Percentiles rank a stretch among this genome's conserved stretches.
Evolutionary conservation across 1,140 invertebrate species (phyloP).

Genomic region (Bombus breviceps): DNA sequence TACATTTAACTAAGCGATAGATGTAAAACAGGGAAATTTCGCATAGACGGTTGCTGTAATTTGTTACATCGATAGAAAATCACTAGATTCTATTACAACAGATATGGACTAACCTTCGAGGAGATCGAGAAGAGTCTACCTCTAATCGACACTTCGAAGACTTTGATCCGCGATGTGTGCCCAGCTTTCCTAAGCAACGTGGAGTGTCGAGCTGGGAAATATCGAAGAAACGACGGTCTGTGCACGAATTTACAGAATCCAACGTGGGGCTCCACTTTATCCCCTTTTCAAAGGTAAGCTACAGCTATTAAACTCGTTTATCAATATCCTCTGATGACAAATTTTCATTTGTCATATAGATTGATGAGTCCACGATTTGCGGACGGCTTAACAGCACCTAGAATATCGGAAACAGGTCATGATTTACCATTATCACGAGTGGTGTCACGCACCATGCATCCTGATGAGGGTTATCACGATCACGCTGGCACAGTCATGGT

Average conservation of each 20-base stretch:
- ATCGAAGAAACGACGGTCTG: slow-evolving; percentile 93
- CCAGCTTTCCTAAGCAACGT: slow-evolving; percentile 94
- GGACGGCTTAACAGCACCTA: slow-evolving; percentile 91
- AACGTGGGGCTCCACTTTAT: slow-evolving; percentile 93
- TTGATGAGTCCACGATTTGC: slow-evolving; percentile 90
- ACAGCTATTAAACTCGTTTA: background rate
- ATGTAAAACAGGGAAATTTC: no score
- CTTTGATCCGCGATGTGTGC: slow-evolving; percentile 93
- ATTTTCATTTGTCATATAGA: slow-evolving; percentile 76
- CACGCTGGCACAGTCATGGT: slow-evolving; percentile 97
- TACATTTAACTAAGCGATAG: no score
- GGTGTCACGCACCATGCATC: slow-evolving; percentile 94
- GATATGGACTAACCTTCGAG: slow-evolving; percentile 92
- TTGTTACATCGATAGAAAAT: background rate
- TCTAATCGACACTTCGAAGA: slow-evolving; percentile 94
- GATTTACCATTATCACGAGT: slow-evolving; percentile 91
- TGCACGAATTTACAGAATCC: slow-evolving; percentile 97
- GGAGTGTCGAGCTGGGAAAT: slow-evolving; percentile 94
- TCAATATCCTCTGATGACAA: background rate
- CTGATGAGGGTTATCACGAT: slow-evolving; percentile 95
- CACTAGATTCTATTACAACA: slow-evolving; percentile 72
- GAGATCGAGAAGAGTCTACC: slow-evolving; percentile 94
- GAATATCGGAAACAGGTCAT: slow-evolving; percentile 88
- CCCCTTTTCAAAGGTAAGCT: slow-evolving; percentile 90
- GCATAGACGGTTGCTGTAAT: no score